Evolutionary conservation across 2,113 vertebrate species (phyloP), one percentile per base, ranked within the genome.

Genomic region (Pipa parva): DNA sequence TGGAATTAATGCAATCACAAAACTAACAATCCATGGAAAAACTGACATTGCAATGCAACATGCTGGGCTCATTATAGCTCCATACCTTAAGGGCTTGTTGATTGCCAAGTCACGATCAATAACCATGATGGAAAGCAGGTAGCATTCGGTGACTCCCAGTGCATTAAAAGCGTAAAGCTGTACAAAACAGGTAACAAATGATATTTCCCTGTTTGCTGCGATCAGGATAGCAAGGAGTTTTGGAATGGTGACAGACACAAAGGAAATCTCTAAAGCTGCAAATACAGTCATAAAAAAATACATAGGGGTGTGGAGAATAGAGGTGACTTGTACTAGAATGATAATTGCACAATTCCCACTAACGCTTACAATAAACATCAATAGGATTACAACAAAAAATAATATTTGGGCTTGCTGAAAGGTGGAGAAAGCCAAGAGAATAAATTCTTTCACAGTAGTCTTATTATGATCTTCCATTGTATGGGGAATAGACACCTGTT

Each of bases 21-120:
- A 79, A 4, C 74, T 75, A 49, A 76, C 7, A 12, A 76, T 7
- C n/a, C 74, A 82, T 22, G 69, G 70, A 2, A 64, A 62, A 2
- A 13, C 55, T 6, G 61, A 72, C 0, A 81, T 51, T 46, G 71
- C 74, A 45, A 58, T 45, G 18, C 74, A 78, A 15, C 72, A 55
- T 10, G 1, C 7, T 5, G 72, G 29, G 0, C 65, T 80, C 76
- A 79, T 80, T 22, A 80, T 73, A 5, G 37, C 52, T 0, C 45
- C 22, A 21, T 83, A 81, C 7, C 7, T 50, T 8, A 76, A 73
- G 21, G 77, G 80, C 3, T 76, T 72, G 33, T 77, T 78, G 55
- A 81, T 79, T 20, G 77, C 78, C 2, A 81, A 8, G 0, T 77
- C 77, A 5, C 75, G 74, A 6, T 80, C 78, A 2, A 76, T 69